Evolutionary conservation across 1,140 invertebrate species (phyloP).

Genomic region (Hyposmocoma kahamanoa): DNA sequence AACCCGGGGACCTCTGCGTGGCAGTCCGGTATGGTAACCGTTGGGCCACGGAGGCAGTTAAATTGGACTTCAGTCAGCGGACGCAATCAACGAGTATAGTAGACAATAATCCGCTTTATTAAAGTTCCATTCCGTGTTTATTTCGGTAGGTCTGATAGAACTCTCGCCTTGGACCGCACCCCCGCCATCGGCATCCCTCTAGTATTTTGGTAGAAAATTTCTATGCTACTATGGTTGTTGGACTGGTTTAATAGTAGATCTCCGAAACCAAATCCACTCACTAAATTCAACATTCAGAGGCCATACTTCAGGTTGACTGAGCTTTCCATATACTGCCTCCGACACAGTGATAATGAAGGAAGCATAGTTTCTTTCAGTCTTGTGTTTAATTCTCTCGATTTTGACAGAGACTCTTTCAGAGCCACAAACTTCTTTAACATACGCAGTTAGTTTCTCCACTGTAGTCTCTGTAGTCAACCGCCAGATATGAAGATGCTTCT

Average conservation of each 20-base stretch:
- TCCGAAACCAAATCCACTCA: neutral
- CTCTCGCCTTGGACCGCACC: too few relatives aligned
- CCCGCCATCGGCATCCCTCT: too few relatives aligned
- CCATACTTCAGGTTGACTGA: neutral
- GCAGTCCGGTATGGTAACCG: too few relatives aligned
- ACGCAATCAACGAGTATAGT: too few relatives aligned
- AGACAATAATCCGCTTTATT: too few relatives aligned
- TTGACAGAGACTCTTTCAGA: neutral
- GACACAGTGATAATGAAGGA: neutral
- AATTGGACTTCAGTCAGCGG: too few relatives aligned
- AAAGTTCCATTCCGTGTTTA: too few relatives aligned
- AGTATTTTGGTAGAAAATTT: neutral
- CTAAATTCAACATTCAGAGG: neutral
- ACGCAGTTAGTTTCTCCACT: neutral
- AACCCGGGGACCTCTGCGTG: too few relatives aligned
- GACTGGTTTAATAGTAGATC: neutral
- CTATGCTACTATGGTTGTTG: neutral
- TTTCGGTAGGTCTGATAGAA: too few relatives aligned
- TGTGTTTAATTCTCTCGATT: neutral
- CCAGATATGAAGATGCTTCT: neutral
- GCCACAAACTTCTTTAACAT: neutral
- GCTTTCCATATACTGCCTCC: neutral
- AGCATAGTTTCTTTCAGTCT: neutral
- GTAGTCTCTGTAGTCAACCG: neutral
- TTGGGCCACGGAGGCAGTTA: too few relatives aligned